Conservation (phyloP, 2,797 vertebrate genomes). For the Pipistrellus pygmaeus region DNA sequence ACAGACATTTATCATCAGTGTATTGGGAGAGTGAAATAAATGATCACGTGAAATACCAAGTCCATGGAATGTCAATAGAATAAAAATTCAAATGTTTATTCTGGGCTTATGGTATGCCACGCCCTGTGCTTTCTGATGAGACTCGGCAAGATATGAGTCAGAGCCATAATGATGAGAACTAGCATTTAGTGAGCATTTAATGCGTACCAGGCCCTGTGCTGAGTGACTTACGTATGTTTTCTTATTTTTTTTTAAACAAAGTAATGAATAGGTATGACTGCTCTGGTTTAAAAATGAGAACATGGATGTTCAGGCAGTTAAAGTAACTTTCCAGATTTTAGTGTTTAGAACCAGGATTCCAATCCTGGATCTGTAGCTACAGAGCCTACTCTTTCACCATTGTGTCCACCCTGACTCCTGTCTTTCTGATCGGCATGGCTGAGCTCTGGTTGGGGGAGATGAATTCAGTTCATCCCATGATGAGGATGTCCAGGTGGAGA, state of each 20-base stretch:
- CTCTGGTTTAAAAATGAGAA: background rate
- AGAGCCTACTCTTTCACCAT: background rate
- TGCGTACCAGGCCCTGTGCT: no score
- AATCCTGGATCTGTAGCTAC: background rate
- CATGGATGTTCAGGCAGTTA: background rate
- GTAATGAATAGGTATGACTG: background rate
- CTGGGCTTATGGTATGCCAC: no score
- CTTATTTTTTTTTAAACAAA: background rate
- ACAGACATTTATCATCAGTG: background rate
- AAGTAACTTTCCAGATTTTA: background rate
- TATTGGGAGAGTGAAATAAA: background rate
- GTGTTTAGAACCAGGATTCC: background rate
- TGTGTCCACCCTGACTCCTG: fast-evolving
- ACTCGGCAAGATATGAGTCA: background rate
- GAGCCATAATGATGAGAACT: no score
- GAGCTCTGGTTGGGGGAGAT: no score
- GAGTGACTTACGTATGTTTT: background rate
- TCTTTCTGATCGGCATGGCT: fast-evolving
- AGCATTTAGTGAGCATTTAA: background rate
- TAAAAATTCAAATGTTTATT: background rate
- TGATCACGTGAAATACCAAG: background rate
- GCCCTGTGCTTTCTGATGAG: no score
- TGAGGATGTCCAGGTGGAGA: background rate
- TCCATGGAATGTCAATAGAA: background rate
- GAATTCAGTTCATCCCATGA: fast-evolving